Base-by-base conservation (phyloP, 2,888 invertebrate genomes). In the Tipula confusa region DNA sequence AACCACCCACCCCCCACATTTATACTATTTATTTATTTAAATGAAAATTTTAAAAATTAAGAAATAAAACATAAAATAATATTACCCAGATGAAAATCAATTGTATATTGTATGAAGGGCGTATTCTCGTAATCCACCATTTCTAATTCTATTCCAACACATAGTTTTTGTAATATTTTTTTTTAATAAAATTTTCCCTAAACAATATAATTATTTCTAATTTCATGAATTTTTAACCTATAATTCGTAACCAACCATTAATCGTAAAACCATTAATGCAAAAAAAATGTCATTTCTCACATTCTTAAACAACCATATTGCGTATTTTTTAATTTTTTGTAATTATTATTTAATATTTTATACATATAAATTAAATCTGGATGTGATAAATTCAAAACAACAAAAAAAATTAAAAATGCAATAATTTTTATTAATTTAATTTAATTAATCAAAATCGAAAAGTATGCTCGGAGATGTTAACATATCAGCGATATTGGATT, bases 401-500 rank as follows among this genome's bases (percentile, higher is more conserved):
- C 24, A 24, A 64, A 64, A 64, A 64, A 64, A 64, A 64, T 38
- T 13, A 38, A n/a, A n/a, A n/a, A n/a, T n/a, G n/a, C n/a, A n/a
- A n/a, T 64, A 24, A 64, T 64, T 64, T 64, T 24, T 64, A 64
- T 64, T 64, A 64, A 64, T 64, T 64, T 43, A 43, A 43, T 43
- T 43, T 64, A 64, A 64, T 64, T 64, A 64, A 80, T 80, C 80
- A 80, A 80, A 29, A 31, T n/a, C 80, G 7, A 13, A 89, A 86
- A 96, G 95, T 91, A 96, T 95, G 95, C 92, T 95, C 90, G 96
- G 96, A 87, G 96, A 96, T 90, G 96, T 96, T 90, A 97, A 97
- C 93, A 97, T 97, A 92, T 97, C 97, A 88, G 96, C 96, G 89
- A 97, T 97, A 90, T 93, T 97, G 92, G 96, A 97, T 92, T 96